Evolutionary conservation across 2,888 invertebrate species (phyloP), one percentile per base, ranked within the genome.

Genomic region (Calameuta pallipes): DNA sequence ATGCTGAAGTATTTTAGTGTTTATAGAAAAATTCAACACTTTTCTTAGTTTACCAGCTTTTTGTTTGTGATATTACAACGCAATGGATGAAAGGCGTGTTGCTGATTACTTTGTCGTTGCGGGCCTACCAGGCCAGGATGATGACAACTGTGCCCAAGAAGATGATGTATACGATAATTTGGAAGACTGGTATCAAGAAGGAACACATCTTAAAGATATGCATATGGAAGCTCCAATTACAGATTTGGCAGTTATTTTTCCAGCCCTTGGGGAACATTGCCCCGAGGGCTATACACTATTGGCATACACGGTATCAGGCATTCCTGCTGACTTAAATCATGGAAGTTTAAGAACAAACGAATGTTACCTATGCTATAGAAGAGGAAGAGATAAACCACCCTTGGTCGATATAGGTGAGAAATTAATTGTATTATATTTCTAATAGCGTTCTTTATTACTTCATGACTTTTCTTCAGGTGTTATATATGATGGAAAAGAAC

Each of bases 41-140:
- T 56, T 71, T 34, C 71, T 13, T 71, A 71, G 33, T 34, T 34
- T 23, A 34, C 71, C 33, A 71, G 33, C 13, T 33, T 71, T 71
- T 31, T 71, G 13, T 34, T 34, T 78, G 70, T 73, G 70, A 75
- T 56, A 56, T 56, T 56, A 56, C 56, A 56, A 56, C 56, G 6
- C 56, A 23, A 97, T 97, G 97, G 97, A 97, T 90, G 97, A 97
- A 88, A 94, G 95, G 89, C 94, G 96, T 92, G 97, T 99, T 82
- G 98, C 98, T 35, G 99, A 99, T 93, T 99, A 99, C 93, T 99
- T 99, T 93, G 98, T 99, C 84, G 97, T 99, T 81, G 98, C 99
- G 89, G 99, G 99, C 37, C 93, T 99, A 91, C 97, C 98, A 30
- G 91, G 86, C 4, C 90, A 91, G 77, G 90, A 89, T 78, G 85